Percentiles rank a stretch among this genome's conserved stretches.
phyloP scores from a whole-genome alignment of 2,113 vertebrate genomes.

The Numida meleagris region DNA sequence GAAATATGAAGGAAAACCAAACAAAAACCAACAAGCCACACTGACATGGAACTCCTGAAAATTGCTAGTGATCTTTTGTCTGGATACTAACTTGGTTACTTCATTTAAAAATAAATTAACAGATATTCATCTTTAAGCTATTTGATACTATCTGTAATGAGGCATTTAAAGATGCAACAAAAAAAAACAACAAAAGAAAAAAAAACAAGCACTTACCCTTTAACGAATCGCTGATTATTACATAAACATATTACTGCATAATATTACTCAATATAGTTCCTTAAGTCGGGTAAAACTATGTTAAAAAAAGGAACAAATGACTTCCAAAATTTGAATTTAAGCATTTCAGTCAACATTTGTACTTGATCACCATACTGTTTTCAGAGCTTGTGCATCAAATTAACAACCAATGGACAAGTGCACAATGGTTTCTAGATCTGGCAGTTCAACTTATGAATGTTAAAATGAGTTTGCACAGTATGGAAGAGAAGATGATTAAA shows the following conservation, averaged over 20 bases:
- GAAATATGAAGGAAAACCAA: not conserved
- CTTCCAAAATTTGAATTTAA: not conserved
- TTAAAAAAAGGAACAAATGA: not conserved
- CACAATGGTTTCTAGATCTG: not conserved
- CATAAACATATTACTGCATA: not conserved
- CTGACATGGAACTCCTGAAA: not conserved
- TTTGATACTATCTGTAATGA: not conserved
- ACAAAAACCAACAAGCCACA: not conserved
- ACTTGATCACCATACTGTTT: not conserved
- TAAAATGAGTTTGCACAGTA: not conserved
- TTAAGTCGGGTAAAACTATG: not conserved
- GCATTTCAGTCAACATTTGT: not conserved
- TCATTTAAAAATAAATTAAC: not conserved
- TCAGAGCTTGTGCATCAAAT: not conserved
- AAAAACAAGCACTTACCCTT: not conserved
- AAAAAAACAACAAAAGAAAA: not conserved
- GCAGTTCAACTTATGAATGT: not conserved
- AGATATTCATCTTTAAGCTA: not conserved
- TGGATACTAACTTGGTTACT: not conserved
- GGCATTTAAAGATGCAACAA: not conserved
- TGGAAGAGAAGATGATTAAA: not conserved
- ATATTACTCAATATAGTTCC: not conserved
- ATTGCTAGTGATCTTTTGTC: not conserved
- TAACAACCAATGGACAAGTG: not conserved
- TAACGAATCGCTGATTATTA: not conserved